Evolutionary conservation across 1,140 invertebrate genomes (phyloP).

Genomic region (Psilanteris sp.): DNA sequence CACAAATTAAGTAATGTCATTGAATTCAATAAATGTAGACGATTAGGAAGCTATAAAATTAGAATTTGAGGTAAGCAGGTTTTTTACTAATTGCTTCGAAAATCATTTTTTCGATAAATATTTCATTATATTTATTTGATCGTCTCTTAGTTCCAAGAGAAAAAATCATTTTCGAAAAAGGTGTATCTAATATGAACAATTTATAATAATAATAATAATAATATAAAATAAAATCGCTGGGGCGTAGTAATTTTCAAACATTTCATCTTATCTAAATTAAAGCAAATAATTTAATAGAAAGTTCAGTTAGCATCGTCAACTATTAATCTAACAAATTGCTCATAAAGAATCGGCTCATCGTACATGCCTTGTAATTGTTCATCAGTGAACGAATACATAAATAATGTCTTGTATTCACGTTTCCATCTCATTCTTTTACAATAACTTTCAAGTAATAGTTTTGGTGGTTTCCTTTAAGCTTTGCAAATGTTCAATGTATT

Average conservation of each 20-base stretch:
- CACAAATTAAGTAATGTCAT: slow-evolving; percentile 12
- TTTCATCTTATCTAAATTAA: slow-evolving; percentile 27
- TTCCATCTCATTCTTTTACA: slow-evolving; percentile 56
- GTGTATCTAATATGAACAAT: slow-evolving; percentile 35
- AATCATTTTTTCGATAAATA: slow-evolving; percentile 44
- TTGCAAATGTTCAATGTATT: too few species aligned
- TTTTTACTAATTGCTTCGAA: slow-evolving; percentile 49
- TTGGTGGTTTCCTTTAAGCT: too few species aligned
- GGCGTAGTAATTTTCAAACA: slow-evolving; percentile 20
- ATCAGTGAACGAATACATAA: slow-evolving; percentile 37
- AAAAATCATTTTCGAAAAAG: slow-evolving; percentile 53
- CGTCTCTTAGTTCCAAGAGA: too few species aligned
- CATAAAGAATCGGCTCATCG: slow-evolving; percentile 41
- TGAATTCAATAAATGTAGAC: slow-evolving; percentile 30
- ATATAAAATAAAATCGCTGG: slow-evolving; percentile 8
- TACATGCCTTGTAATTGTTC: slow-evolving; percentile 34
- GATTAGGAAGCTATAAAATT: slow-evolving; percentile 36
- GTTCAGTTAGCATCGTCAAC: slow-evolving; percentile 35
- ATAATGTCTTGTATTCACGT: slow-evolving; percentile 53
- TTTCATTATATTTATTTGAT: too few species aligned
- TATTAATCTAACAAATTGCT: slow-evolving; percentile 55
- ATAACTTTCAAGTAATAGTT: too few species aligned
- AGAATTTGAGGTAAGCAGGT: slow-evolving; percentile 46
- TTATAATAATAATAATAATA: too few species aligned
- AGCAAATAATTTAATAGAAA: slow-evolving; percentile 4